These are phyloP conservation scores for Columbina picui DNA, from an alignment of 2,113 vertebrate species.

Conservation along the genomic window DNA sequence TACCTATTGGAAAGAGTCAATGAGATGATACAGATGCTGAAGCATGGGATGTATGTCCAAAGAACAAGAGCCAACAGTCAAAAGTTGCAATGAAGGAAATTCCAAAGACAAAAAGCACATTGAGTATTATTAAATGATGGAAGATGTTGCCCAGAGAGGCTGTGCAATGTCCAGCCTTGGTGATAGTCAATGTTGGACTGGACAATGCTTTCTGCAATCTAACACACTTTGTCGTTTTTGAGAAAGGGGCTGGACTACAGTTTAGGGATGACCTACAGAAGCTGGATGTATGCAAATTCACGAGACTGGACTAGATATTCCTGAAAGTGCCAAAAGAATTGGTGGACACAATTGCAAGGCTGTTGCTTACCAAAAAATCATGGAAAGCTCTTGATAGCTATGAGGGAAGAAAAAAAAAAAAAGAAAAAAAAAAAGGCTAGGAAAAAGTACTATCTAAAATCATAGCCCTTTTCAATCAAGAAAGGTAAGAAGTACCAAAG, in stretches of 20 bases:
- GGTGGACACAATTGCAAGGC: neutral
- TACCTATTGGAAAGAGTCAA: neutral
- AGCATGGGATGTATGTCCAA: neutral
- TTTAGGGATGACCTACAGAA: neutral
- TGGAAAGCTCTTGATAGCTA: neutral
- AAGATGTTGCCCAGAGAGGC: too few species aligned
- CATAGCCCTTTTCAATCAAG: neutral
- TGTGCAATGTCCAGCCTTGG: too few species aligned
- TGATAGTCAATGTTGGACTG: neutral
- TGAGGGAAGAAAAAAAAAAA: neutral
- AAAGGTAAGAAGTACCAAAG: neutral
- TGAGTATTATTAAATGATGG: too few species aligned
- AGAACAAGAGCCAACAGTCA: neutral
- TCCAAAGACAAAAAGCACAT: neutral
- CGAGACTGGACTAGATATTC: neutral
- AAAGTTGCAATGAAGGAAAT: neutral
- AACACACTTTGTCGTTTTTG: neutral
- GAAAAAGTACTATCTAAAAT: neutral
- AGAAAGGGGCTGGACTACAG: neutral
- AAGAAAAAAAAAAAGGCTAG: neutral
- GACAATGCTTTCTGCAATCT: neutral
- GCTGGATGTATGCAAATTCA: neutral
- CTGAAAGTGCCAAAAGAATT: neutral
- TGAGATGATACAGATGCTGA: neutral
- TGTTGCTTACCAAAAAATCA: neutral